Percentiles rank a stretch among this genome's conserved stretches.
phyloP scores from a whole-genome alignment of 2,888 invertebrate genomes.

The Dolichomitus sp. region DNA sequence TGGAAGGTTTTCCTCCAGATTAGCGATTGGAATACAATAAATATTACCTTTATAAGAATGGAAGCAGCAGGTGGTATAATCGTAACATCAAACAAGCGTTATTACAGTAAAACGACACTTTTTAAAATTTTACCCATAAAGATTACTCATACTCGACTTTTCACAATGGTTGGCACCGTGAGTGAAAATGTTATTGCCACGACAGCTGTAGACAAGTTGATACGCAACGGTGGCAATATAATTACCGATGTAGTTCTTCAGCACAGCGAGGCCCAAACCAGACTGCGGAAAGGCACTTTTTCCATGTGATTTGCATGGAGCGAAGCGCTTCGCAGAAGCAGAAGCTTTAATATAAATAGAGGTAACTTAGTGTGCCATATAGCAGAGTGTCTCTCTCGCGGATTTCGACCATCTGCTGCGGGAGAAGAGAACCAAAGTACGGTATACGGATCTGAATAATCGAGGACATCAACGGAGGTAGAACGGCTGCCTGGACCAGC shows the following conservation, averaged over 20 bases:
- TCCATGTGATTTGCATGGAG: background rate
- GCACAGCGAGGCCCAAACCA: background rate
- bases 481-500: conserved; percentile 39
- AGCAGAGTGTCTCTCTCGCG: background rate
- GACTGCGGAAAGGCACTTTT: background rate
- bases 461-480: conserved; percentile 59
- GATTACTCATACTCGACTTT: background rate
- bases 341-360: conserved; percentile 21
- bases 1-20: too few species aligned
- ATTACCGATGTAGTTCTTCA: background rate
- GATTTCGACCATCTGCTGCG: conserved; percentile 52
- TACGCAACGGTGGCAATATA: background rate
- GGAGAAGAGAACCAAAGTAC: conserved; percentile 39
- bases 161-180: background rate
- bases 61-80: background rate
- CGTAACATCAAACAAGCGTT: background rate
- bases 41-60: background rate
- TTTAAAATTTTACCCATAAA: conserved; percentile 47
- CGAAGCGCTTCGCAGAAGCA: background rate
- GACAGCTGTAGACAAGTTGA: background rate
- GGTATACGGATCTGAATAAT: conserved; percentile 65
- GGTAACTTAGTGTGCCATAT: background rate
- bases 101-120: conserved; percentile 5
- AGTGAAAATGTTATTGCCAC: background rate
- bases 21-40: too few species aligned